These are phyloP conservation scores for Timema cristinae DNA, from an alignment of 2,888 invertebrate genomes.

Conservation along the genomic window DNA sequence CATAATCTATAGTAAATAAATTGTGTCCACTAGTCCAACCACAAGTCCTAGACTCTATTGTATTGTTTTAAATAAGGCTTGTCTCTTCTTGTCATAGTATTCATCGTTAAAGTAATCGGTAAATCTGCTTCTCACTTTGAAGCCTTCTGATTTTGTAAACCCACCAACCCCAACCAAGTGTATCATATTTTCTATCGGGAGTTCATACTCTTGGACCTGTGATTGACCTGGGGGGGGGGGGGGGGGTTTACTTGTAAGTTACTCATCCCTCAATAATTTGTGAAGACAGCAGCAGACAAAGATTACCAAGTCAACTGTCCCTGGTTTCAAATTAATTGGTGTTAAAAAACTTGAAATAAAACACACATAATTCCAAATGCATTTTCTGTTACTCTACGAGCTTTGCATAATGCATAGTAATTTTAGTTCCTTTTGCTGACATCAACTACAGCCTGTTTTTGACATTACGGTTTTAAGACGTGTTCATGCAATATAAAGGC, in stretches of 20 bases:
- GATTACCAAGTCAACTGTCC: not conserved
- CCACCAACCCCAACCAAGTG: not conserved
- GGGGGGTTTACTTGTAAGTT: not conserved
- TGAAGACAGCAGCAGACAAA: not conserved
- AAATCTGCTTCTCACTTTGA: not conserved
- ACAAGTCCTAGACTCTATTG: too few relatives aligned
- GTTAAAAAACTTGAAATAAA: not conserved
- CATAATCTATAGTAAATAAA: too few relatives aligned
- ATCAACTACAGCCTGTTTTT: too few relatives aligned
- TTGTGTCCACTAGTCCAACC: too few relatives aligned
- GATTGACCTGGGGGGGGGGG: not conserved
- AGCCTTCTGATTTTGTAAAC: not conserved
- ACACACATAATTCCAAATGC: too few relatives aligned
- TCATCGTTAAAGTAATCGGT: not conserved
- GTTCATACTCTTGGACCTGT: not conserved
- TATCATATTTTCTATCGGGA: not conserved
- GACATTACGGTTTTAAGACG: too few relatives aligned
- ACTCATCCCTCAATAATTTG: slow-evolving; percentile 2
- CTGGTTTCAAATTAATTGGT: slow-evolving; percentile 1
- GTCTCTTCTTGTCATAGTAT: not conserved
- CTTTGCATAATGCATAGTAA: too few relatives aligned
- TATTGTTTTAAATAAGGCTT: too few relatives aligned
- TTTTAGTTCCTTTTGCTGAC: too few relatives aligned
- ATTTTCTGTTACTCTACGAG: too few relatives aligned
- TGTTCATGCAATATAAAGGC: too few relatives aligned